phyloP scores from a whole-genome alignment of 2,797 vertebrate species.

The Spondyliosoma cantharus region DNA sequence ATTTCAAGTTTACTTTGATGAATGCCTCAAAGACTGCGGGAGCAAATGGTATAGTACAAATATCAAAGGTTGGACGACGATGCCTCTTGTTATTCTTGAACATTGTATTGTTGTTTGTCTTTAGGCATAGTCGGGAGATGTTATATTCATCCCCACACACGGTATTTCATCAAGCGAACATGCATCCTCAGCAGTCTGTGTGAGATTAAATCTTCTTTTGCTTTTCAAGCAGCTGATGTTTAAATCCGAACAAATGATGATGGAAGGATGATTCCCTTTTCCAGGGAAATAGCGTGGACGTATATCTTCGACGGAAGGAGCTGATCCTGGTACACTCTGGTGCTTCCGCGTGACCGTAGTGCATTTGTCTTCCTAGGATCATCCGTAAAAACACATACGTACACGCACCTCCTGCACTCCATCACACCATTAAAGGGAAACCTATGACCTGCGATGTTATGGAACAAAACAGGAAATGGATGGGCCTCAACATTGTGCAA shows the following conservation, averaged over 20 bases:
- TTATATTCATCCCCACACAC: background rate
- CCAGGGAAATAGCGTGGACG: background rate
- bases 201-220: constrained; percentile 45
- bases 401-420: constrained; percentile 13
- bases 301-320: constrained; percentile 11
- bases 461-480: constrained; percentile 45
- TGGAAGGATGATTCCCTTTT: constrained; percentile 13
- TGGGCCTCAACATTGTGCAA: background rate
- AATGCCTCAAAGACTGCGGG: background rate
- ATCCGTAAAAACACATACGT: constrained; percentile 2
- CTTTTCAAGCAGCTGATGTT: constrained; percentile 39
- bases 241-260: constrained; percentile 31
- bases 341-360: constrained; percentile 17
- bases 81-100: constrained; percentile 17
- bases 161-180: constrained; percentile 25
- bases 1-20: background rate
- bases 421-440: constrained; percentile 42
- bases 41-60: background rate
- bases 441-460: constrained; percentile 42
- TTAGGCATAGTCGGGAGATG: constrained; percentile 4
- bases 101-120: constrained; percentile 18
- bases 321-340: background rate
- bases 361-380: constrained; percentile 26
- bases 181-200: constrained; percentile 20
- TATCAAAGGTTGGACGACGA: background rate